Evolutionary conservation across 1,140 invertebrate genomes (phyloP), one percentile per base, ranked within the genome.

Genomic region (Magallana angulata): DNA sequence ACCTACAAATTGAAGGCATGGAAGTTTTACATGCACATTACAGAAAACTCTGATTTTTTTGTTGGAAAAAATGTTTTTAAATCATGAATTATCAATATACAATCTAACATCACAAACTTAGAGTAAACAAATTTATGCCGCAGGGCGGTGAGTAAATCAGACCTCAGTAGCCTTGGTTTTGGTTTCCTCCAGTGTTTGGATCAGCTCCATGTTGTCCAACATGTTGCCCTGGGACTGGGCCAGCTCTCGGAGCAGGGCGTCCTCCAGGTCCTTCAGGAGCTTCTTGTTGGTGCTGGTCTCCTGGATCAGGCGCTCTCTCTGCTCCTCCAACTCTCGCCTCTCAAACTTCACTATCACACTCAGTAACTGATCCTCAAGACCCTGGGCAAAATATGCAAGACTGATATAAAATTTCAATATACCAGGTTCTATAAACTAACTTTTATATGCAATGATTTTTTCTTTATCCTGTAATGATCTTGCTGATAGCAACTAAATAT

Each of bases 251-350:
- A 99, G 95, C 57, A 98, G 94, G 0, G 97, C 97, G 92, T 98
- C 97, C 93, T 98, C 98, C 0, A 98, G 94, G 64, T 97, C 96
- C 89, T 97, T 96, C 57, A 98, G 94, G 14, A 98, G 93, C 89
- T 96, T 97, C 93, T 98, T 98, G 92, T 98, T 98, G 62, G 96
- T 96, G 91, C 97, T 97, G 0, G 97, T 98, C 94, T 98, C 97
- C n/a, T 96, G 95, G 68, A 98, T 97, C 0, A 99, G 95, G 6
- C 94, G 95, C 93, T 98, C 97, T 83, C 95, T 91, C 83, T 95
- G 94, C 86, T 95, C 94, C 87, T 95, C 94, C 30, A 95, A 91
- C 91, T 95, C 94, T 84, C 94, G 92, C 30, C 97, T 94, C 92
- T 98, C 98, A 85, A 96, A 97, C 91, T 97, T 96, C 0, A 98